Base-by-base conservation (phyloP, 2,888 invertebrate genomes). In the Aphidoletes aphidimyza region DNA sequence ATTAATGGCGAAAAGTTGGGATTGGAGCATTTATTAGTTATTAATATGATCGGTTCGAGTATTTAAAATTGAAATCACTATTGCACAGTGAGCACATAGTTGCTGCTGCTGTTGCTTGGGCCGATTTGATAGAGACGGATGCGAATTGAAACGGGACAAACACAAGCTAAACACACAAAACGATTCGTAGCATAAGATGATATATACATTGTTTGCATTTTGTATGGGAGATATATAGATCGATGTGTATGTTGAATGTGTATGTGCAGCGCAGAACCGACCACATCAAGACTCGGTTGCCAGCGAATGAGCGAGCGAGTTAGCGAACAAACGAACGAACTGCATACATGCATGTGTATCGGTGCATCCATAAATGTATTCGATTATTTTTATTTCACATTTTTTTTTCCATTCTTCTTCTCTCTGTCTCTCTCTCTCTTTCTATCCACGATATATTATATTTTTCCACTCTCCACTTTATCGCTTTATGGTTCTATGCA, bases 21-120 rank as follows among this genome's bases (percentile, higher is more conserved):
- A 69, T 69, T 69, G 69, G 69, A 69, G 69, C 34, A 30, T 69
- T 69, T 30, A 69, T 30, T 30, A 69, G 69, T 69, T 69, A 34
- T 26, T 34, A 69, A 69, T 69, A 34, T 69, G 69, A 69, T 26
- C 69, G 69, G 69, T 69, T 69, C 26, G 54, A 26, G n/a, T 69
- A 69, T 69, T 69, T 69, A 69, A 54, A 54, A 26, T 54, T 54
- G n/a, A 54, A 69, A 69, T 69, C 26, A 30, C 30, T 14, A 30
- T 69, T 26, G 34, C 69, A 69, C 26, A 69, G 14, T 42, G 14
- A 42, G 14, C 42, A 42, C 42, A 42, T 14, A 42, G 42, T n/a
- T n/a, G 42, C 42, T 9, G 42, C 42, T 9, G 14, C 42, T n/a
- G n/a, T n/a, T n/a, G n/a, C n/a, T n/a, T n/a, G n/a, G n/a, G n/a